Conservation (phyloP, 2,113 vertebrate genomes). For the Tetrax tetrax region DNA sequence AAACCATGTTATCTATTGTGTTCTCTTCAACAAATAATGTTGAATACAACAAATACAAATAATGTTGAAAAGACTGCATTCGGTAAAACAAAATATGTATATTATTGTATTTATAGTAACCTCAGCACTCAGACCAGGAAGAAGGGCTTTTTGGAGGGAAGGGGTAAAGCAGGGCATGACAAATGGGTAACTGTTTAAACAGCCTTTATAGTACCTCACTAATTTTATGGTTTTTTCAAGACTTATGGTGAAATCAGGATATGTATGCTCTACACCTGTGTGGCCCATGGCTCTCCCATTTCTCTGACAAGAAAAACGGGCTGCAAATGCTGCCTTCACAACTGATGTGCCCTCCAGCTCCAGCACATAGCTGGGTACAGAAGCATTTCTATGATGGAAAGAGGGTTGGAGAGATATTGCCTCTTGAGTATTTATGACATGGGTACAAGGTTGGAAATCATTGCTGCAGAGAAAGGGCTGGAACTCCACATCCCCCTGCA, state of each 20-base stretch:
- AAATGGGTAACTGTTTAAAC: background rate
- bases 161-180: background rate
- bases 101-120: background rate
- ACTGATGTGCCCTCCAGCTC: fast-evolving
- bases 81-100: fast-evolving
- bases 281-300: background rate
- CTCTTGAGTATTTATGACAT: background rate
- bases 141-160: background rate
- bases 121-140: background rate
- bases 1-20: background rate
- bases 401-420: fast-evolving
- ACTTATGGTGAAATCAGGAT: background rate
- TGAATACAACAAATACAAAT: background rate
- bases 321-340: background rate
- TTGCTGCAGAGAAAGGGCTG: background rate
- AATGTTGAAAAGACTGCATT: background rate
- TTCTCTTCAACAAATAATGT: background rate
- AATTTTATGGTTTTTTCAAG: background rate
- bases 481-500: background rate
- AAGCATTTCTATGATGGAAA: no score
- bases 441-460: background rate
- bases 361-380: background rate
- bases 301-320: background rate
- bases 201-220: background rate
- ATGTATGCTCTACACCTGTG: background rate